Conservation (phyloP, 1,140 invertebrate species). For the Pararge aegeria region DNA sequence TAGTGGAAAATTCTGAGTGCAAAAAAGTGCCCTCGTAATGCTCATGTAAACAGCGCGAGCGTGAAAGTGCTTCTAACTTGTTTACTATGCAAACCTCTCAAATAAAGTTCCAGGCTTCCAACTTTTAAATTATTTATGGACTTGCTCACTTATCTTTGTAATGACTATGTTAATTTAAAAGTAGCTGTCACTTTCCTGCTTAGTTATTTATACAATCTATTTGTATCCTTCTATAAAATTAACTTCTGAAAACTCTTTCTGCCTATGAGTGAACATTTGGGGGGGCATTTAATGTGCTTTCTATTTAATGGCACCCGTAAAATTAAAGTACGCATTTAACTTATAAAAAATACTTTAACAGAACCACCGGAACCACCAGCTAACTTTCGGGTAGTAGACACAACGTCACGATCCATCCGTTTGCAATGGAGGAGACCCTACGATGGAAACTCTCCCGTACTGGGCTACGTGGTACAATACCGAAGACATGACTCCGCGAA, state of each 20-base stretch:
- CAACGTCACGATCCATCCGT: slow-evolving; percentile 85
- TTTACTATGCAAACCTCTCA: slow-evolving; percentile 26
- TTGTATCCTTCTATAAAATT: too few species aligned
- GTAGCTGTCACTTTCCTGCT: background rate
- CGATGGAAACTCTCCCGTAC: slow-evolving; percentile 90
- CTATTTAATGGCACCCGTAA: too few species aligned
- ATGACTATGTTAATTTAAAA: slow-evolving; percentile 5
- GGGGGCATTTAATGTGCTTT: too few species aligned
- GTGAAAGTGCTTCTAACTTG: slow-evolving; percentile 28
- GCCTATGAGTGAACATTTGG: too few species aligned
- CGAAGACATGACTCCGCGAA: slow-evolving; percentile 56
- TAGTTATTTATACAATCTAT: too few species aligned
- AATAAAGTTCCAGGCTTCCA: slow-evolving; percentile 23
- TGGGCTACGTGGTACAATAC: slow-evolving; percentile 88
- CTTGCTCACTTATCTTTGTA: slow-evolving; percentile 9
- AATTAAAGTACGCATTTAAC: too few species aligned
- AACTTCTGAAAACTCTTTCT: too few species aligned
- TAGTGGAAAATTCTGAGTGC: slow-evolving; percentile 18
- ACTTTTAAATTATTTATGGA: slow-evolving; percentile 13
- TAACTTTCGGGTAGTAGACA: slow-evolving; percentile 83
- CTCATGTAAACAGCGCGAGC: slow-evolving; percentile 26
- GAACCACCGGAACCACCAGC: slow-evolving; percentile 88
- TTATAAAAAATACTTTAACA: too few species aligned
- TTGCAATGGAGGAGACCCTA: slow-evolving; percentile 88
- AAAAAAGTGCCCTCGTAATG: slow-evolving; percentile 16